phyloP scores from a whole-genome alignment of 2,113 vertebrate species.

The Bubo blakistoni region DNA sequence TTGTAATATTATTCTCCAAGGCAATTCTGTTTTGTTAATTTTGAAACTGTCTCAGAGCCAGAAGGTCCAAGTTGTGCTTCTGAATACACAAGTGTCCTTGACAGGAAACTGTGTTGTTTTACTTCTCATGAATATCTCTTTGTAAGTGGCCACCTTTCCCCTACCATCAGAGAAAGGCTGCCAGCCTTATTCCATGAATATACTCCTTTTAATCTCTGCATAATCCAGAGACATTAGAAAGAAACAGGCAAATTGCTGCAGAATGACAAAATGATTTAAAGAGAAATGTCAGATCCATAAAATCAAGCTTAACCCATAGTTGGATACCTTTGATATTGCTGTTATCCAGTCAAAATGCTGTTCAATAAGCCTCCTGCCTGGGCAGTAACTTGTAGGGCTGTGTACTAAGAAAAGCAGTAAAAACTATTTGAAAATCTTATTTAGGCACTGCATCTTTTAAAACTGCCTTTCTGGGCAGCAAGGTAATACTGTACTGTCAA shows the following conservation, averaged over 20 bases:
- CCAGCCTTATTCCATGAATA: not conserved
- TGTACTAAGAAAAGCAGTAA: not conserved
- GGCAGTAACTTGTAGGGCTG: not conserved
- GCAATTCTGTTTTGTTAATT: not conserved
- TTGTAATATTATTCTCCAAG: not conserved
- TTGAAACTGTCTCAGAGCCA: not conserved
- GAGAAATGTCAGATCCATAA: not conserved
- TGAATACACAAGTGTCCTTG: not conserved
- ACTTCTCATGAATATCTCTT: not conserved
- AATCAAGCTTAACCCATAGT: not conserved
- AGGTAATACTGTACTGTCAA: not conserved
- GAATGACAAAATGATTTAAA: not conserved
- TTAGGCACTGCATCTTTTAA: not conserved
- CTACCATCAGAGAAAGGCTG: not conserved
- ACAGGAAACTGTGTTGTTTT: fast-evolving
- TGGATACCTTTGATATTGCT: not conserved
- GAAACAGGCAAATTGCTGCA: not conserved
- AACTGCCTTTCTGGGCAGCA: not conserved
- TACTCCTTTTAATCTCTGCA: not conserved
- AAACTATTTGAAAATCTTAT: not conserved
- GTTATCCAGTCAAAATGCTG: not conserved
- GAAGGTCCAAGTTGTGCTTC: not conserved
- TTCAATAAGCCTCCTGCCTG: not conserved
- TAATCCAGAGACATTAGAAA: not conserved
- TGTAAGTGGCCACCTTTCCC: not conserved